These are phyloP conservation scores for Agapornis roseicollis DNA, from an alignment of 2,113 vertebrate genomes.

Conservation along the genomic window DNA sequence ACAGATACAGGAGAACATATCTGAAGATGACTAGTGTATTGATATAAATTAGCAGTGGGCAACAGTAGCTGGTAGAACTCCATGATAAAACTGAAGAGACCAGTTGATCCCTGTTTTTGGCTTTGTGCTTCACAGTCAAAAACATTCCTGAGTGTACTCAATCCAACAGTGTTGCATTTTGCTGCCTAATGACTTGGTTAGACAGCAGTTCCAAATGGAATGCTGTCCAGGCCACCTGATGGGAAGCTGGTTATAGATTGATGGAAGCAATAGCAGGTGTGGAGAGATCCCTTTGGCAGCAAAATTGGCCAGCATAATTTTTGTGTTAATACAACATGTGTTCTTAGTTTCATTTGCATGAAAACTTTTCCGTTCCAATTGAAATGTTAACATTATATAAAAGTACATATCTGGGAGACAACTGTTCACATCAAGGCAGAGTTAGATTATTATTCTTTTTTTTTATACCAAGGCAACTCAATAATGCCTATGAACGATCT, in stretches of 20 bases:
- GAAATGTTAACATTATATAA: background rate
- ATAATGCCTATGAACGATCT: background rate
- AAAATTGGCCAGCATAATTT: background rate
- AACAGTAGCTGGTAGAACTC: background rate
- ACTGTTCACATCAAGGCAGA: background rate
- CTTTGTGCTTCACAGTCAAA: background rate
- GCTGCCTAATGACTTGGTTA: background rate
- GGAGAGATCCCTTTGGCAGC: background rate
- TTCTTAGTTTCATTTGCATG: conserved; percentile 32
- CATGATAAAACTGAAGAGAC: background rate
- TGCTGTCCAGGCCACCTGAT: background rate
- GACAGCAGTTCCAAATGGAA: background rate
- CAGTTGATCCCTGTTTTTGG: background rate
- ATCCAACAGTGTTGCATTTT: background rate
- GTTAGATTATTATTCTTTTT: background rate
- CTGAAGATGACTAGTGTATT: background rate
- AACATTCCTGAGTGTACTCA: background rate
- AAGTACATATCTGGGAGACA: background rate
- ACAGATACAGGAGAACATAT: background rate
- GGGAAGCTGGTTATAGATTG: background rate
- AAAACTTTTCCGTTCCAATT: background rate
- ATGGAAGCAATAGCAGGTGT: conserved; percentile 26
- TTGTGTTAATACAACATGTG: background rate
- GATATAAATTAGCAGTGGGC: background rate
- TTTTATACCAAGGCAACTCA: background rate